Evolutionary conservation across 1,140 invertebrate genomes (phyloP).

Genomic region (Sminthurinus signatus): DNA sequence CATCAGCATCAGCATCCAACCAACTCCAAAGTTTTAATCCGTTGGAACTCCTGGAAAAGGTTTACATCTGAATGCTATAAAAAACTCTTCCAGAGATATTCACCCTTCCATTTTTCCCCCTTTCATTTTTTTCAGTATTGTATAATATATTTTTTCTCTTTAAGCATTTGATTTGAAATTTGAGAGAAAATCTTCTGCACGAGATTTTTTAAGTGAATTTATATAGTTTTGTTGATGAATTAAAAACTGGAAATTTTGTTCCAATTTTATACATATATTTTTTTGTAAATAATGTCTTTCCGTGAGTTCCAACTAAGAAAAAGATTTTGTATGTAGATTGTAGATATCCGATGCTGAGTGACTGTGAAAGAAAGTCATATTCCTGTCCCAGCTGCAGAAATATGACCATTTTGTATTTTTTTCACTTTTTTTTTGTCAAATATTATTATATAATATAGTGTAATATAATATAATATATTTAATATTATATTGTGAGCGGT

Average conservation of each 20-base stretch:
- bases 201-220: no score
- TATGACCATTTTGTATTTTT: slow-evolving; percentile 20
- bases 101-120: background rate
- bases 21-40: slow-evolving; percentile 18
- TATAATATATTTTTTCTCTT: no score
- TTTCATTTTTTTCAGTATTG: background rate
- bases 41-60: slow-evolving; percentile 25
- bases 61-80: slow-evolving; percentile 1
- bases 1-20: no score
- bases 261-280: no score
- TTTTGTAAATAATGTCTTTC: no score
- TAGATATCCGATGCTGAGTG: slow-evolving; percentile 30
- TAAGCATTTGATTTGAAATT: no score
- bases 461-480: no score
- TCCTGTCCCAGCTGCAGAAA: slow-evolving; percentile 26
- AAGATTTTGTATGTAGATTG: slow-evolving; percentile 16
- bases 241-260: no score
- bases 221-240: no score
- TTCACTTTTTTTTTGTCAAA: no score
- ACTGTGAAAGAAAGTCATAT: slow-evolving; percentile 24
- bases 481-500: slow-evolving; percentile 17
- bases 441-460: slow-evolving; percentile 17
- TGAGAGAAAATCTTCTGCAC: no score
- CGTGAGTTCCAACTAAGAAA: slow-evolving; percentile 24
- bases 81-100: background rate